Evolutionary conservation across 2,888 invertebrate genomes (phyloP).

Genomic region (Apoderus coryli): DNA sequence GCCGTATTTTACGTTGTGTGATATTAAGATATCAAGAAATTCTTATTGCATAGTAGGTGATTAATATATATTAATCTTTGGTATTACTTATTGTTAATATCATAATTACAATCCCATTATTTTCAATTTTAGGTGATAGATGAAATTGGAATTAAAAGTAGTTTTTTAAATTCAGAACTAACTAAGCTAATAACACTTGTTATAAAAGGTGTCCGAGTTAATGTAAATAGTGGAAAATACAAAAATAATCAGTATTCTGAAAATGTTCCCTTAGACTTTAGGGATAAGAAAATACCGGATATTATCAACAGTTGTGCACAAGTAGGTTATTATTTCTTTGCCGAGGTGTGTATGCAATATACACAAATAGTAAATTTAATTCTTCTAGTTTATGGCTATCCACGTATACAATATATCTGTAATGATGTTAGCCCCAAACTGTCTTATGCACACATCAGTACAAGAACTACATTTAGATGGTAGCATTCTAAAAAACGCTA

Average conservation of each 20-base stretch:
- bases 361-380: constrained; percentile 7
- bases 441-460: constrained; percentile 56
- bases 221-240: constrained; percentile 39
- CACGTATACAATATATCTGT: constrained; percentile 61
- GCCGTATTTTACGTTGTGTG: constrained; percentile 62
- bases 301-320: constrained; percentile 72
- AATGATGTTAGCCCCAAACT: constrained; percentile 50
- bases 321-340: constrained; percentile 34
- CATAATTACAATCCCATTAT: neutral
- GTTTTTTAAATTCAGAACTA: constrained; percentile 77
- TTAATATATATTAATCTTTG: too few species aligned
- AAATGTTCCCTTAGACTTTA: constrained; percentile 42
- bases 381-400: constrained; percentile 65
- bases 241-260: constrained; percentile 27
- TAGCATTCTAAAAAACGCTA: constrained; percentile 52
- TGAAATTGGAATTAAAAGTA: constrained; percentile 72
- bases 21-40: constrained; percentile 68
- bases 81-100: constrained; percentile 3
- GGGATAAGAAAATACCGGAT: constrained; percentile 61
- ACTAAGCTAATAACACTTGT: constrained; percentile 71
- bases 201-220: constrained; percentile 66
- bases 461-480: constrained; percentile 54
- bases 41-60: constrained; percentile 34
- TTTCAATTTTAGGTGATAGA: constrained; percentile 56
- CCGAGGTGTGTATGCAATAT: neutral